Evolutionary conservation across 2,888 invertebrate species (phyloP).

Genomic region (Epirrita christyi): DNA sequence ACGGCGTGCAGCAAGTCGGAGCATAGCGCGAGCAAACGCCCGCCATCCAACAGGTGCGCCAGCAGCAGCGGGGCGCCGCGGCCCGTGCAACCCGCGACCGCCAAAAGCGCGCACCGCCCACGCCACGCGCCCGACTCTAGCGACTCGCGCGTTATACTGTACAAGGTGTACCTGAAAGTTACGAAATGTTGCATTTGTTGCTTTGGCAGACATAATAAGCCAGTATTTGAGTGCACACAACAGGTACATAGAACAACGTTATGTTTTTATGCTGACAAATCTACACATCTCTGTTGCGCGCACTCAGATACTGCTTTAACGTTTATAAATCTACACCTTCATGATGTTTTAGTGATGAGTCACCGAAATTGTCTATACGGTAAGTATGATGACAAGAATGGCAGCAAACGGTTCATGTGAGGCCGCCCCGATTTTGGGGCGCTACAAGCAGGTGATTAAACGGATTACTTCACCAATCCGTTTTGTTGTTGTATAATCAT

Average conservation of each 20-base stretch:
- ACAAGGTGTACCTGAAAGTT: conserved; percentile 84
- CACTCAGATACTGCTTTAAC: not conserved
- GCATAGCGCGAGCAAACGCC: conserved; percentile 91
- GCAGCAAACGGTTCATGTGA: not conserved
- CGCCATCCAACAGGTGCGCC: conserved; percentile 90
- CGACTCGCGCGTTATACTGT: conserved; percentile 80
- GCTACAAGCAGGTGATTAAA: not conserved
- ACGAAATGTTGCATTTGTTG: not conserved
- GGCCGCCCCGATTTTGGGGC: not conserved
- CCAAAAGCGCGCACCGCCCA: conserved; percentile 88
- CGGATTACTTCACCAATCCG: not conserved
- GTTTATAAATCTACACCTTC: not conserved
- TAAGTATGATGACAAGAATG: not conserved
- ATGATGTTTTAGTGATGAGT: not conserved
- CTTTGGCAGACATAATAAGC: not conserved
- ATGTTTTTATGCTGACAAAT: not conserved
- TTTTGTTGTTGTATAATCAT: not conserved
- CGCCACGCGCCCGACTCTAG: conserved; percentile 83
- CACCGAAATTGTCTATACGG: not conserved
- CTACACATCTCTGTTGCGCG: not conserved
- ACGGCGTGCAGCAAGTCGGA: conserved; percentile 92
- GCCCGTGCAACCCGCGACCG: conserved; percentile 91
- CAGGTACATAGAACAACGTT: not conserved
- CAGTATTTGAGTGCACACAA: not conserved
- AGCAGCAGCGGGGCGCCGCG: conserved; percentile 87